Evolutionary conservation across 2,797 vertebrate genomes (phyloP).

Genomic region (Luscinia megarhynchos): DNA sequence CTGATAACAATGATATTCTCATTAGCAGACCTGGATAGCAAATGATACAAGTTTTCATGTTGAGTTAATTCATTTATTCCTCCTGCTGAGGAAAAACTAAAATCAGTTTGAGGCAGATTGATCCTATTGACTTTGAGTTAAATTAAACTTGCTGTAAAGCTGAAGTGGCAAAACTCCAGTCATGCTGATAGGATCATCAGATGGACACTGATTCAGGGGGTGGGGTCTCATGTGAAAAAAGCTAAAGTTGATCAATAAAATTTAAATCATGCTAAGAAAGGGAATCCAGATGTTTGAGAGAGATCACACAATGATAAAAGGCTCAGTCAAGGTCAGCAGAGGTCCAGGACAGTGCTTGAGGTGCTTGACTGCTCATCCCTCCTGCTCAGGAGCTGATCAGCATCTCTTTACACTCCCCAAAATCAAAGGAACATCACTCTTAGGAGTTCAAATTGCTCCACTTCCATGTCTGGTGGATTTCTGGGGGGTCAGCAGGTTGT

Average conservation of each 20-base stretch:
- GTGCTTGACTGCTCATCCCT: neutral
- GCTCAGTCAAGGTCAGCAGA: neutral
- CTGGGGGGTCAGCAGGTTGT: accelerated
- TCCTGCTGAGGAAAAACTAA: neutral
- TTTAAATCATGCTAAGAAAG: neutral
- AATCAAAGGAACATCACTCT: neutral
- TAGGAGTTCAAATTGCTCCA: neutral
- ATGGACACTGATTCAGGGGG: neutral
- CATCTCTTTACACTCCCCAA: too few species aligned
- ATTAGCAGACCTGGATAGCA: neutral
- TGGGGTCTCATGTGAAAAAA: neutral
- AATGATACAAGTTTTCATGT: neutral
- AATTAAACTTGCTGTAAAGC: neutral
- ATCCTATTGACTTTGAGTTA: slow-evolving; percentile 1
- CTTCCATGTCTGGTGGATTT: accelerated
- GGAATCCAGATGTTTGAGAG: neutral
- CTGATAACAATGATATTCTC: neutral
- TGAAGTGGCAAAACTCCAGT: neutral
- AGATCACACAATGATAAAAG: neutral
- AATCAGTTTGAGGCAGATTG: neutral
- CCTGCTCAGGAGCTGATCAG: neutral
- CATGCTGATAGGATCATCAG: neutral
- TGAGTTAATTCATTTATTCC: slow-evolving; percentile 2
- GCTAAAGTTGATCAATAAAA: neutral
- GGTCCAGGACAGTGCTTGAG: neutral